Conservation (phyloP, 1,140 invertebrate species). For the Brachystomella parvula region DNA sequence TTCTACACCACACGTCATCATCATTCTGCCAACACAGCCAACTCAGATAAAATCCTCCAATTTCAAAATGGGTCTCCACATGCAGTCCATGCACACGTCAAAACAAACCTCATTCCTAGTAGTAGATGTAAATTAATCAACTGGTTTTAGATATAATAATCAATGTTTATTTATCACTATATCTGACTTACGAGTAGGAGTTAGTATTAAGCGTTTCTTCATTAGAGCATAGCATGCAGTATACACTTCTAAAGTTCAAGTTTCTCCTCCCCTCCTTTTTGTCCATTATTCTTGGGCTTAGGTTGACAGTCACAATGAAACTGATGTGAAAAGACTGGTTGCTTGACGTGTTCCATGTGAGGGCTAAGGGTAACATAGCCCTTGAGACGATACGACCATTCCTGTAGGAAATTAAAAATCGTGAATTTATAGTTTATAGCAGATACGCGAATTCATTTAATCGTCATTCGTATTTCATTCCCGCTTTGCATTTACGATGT, state of each 20-base stretch:
- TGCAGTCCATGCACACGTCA: no score
- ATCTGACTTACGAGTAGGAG: no score
- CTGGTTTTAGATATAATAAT: no score
- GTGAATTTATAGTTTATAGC: background rate
- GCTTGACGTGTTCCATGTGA: constrained; percentile 66
- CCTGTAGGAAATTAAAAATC: constrained; percentile 44
- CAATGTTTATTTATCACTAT: no score
- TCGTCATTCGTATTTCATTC: constrained; percentile 10
- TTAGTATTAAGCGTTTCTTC: no score
- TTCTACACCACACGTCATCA: constrained; percentile 24
- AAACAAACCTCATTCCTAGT: no score
- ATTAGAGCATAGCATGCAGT: background rate
- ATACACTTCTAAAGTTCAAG: constrained; percentile 23
- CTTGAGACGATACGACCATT: constrained; percentile 64
- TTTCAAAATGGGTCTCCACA: no score
- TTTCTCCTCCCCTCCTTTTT: constrained; percentile 13
- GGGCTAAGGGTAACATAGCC: constrained; percentile 53
- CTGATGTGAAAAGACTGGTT: constrained; percentile 42
- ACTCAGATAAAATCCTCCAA: constrained; percentile 16
- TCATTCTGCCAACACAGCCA: constrained; percentile 23
- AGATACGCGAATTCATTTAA: constrained; percentile 17
- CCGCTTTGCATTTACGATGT: no score
- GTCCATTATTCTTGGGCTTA: background rate
- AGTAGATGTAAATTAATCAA: no score
- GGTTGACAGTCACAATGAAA: constrained; percentile 20